Conservation (phyloP, 2,113 vertebrate genomes). For the Gnathochromis pfefferi region DNA sequence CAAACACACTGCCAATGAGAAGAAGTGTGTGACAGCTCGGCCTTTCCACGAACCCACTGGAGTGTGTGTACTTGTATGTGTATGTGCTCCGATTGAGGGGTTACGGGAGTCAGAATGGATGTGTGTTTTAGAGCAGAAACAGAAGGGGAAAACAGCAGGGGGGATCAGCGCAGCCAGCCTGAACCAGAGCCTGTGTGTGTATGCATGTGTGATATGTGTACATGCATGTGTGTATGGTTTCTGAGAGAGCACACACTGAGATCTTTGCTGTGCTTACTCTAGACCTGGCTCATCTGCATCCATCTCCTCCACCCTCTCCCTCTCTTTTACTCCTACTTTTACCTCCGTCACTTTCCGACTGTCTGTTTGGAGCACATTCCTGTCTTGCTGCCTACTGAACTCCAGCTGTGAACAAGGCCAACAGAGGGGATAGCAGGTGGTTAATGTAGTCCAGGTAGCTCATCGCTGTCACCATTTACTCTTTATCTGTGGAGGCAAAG, state of each 20-base stretch:
- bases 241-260: conserved; percentile 36
- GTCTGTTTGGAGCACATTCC: neutral
- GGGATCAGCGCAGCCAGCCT: conserved; percentile 45
- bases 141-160: conserved; percentile 52
- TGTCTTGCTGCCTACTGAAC: neutral
- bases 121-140: conserved; percentile 61
- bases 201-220: conserved; percentile 1
- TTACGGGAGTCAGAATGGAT: conserved; percentile 39
- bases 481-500: neutral
- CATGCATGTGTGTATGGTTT: conserved; percentile 1
- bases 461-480: neutral
- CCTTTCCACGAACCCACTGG: conserved; percentile 2
- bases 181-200: conserved; percentile 27
- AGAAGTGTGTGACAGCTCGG: conserved; percentile 30
- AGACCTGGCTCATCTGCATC: conserved; percentile 42
- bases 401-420: conserved; percentile 38
- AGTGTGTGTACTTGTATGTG: neutral
- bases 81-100: conserved; percentile 1
- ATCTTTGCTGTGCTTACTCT: conserved; percentile 47
- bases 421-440: neutral
- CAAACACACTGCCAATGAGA: conserved; percentile 43
- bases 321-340: neutral
- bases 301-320: neutral
- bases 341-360: neutral
- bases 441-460: neutral